These are phyloP conservation scores for Poecile atricapillus DNA, from an alignment of 2,113 vertebrate genomes.

Conservation along the genomic window DNA sequence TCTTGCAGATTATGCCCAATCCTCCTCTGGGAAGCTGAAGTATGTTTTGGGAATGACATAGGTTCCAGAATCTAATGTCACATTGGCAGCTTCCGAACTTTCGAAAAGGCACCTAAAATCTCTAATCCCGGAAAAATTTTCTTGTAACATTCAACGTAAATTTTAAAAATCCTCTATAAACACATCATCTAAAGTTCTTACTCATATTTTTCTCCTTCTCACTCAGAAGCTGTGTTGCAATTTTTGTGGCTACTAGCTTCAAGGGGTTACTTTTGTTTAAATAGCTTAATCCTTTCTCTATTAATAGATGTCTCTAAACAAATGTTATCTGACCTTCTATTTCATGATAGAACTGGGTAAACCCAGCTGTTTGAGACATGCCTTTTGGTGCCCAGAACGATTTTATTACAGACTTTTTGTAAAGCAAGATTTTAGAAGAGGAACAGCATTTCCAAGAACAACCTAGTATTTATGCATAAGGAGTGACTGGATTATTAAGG, in stretches of 20 bases:
- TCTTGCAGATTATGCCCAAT: neutral
- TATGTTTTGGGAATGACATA: neutral
- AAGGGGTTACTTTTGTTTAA: slow-evolving; percentile 17
- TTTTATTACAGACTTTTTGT: neutral
- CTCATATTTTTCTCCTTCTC: neutral
- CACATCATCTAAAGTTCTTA: fast-evolving
- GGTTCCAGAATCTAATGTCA: neutral
- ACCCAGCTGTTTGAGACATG: slow-evolving; percentile 15
- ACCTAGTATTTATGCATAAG: neutral
- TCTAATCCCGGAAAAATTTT: neutral
- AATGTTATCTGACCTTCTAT: slow-evolving; percentile 34
- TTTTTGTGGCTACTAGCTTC: neutral
- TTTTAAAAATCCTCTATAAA: neutral
- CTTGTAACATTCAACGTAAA: neutral
- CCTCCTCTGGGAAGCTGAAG: neutral
- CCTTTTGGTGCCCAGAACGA: neutral
- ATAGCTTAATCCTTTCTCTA: slow-evolving; percentile 21
- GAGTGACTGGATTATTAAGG: neutral
- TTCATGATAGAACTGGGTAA: neutral
- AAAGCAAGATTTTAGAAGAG: neutral
- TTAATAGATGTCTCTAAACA: slow-evolving; percentile 40
- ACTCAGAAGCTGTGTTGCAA: neutral
- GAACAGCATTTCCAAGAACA: neutral
- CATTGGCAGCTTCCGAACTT: neutral
- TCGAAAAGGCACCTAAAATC: neutral